Evolutionary conservation across 2,888 invertebrate species (phyloP), one percentile per base, ranked within the genome.

Genomic region (Tipula unca): DNA sequence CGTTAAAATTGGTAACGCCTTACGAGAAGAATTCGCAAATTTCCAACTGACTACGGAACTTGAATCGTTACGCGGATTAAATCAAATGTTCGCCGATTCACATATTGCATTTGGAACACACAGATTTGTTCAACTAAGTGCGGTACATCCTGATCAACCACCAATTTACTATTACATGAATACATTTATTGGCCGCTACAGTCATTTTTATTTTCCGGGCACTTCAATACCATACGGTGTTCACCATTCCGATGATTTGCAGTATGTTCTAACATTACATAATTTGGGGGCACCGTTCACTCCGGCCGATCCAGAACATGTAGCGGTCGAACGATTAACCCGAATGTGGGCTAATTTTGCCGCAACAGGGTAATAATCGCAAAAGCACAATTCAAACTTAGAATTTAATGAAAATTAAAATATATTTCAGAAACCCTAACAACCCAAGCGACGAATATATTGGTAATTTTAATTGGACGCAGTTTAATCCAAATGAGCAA

Each of bases 331-430:
- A 87, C 89, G 90, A 1, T 87, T 91, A 86, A 92, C 91, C 0
- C 88, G 90, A 5, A 89, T 92, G 88, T 92, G 91, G 91, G 87
- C 89, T 0, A 89, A 90, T 85, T 92, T 92, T 86, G 90, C 90
- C 5, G 87, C 82, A 84, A 89, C 88, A 3, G 88, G 90, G 90
- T 90, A 86, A 54, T 5, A n/a, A n/a, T n/a, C n/a, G n/a, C n/a
- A 6, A 6, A 54, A 54, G 86, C 88, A 6, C 8, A 39, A 29
- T 82, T 32, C 13, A 10, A 29, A 3, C 25, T 85, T 3, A 4
- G 29, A 14, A 14, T 13, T 84, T 8, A 20, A 42, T 6, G n/a
- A n/a, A n/a, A n/a, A n/a, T n/a, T 6, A 1, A 29, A 6, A 32
- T 6, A 82, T 29, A n/a, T 36, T 42, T 85, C 82, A 35, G 85